Conservation (phyloP, 2,113 vertebrate genomes). For the Ursus arctos region DNA sequence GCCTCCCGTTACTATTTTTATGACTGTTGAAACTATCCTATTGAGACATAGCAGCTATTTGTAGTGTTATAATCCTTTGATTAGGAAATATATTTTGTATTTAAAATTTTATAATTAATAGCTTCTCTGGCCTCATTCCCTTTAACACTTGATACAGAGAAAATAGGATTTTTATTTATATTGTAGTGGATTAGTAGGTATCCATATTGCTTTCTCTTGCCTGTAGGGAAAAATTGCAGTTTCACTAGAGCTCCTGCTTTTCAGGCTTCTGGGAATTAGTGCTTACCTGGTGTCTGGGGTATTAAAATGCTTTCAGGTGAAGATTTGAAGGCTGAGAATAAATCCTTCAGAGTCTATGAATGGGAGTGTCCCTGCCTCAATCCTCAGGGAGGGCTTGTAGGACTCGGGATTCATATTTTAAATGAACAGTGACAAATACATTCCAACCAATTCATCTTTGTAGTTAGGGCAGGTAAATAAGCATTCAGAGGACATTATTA, state of each 20-base stretch:
- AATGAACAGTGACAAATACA: background rate
- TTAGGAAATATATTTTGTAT: constrained; percentile 52
- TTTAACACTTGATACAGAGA: background rate
- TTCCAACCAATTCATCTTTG: constrained; percentile 12
- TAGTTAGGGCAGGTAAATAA: background rate
- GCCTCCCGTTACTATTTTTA: background rate
- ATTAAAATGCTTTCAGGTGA: background rate
- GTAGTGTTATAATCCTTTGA: constrained; percentile 17
- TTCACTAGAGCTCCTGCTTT: background rate
- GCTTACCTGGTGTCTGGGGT: background rate
- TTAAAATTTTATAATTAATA: constrained; percentile 19
- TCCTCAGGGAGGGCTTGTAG: constrained; percentile 15
- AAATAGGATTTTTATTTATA: constrained; percentile 42
- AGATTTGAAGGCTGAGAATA: constrained; percentile 30
- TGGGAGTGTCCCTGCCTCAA: background rate
- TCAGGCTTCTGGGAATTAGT: constrained; percentile 33
- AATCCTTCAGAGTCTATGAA: background rate
- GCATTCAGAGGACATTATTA: background rate
- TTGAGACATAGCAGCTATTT: background rate
- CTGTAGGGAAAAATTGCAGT: background rate
- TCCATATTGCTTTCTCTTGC: constrained; percentile 6
- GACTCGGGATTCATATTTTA: background rate
- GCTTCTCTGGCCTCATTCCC: background rate
- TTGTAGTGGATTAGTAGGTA: constrained; percentile 1
- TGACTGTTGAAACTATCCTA: constrained; percentile 10